Conservation (phyloP, 1,140 invertebrate species). For the Propsilocerus akamusi region DNA sequence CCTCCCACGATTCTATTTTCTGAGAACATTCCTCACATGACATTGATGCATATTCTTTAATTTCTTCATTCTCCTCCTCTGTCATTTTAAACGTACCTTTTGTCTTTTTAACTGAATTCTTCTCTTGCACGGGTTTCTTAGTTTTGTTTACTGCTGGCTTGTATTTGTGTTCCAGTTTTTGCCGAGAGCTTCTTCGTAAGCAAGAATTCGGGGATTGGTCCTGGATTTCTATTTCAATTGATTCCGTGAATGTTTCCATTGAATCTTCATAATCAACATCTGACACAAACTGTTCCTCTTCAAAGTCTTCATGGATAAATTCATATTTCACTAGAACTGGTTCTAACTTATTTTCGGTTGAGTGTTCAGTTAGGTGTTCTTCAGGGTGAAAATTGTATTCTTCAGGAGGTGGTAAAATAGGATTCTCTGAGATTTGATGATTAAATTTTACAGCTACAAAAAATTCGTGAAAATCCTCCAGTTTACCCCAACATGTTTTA, state of each 20-base stretch:
- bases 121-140: too few relatives aligned
- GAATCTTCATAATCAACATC: not conserved
- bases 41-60: not conserved
- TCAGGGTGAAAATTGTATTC: not conserved
- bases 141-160: too few relatives aligned
- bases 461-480: not conserved
- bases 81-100: not conserved
- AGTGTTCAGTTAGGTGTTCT: not conserved
- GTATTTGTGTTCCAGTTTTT: not conserved
- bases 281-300: too few relatives aligned
- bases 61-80: not conserved
- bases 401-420: not conserved
- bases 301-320: too few relatives aligned
- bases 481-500: not conserved
- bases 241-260: too few relatives aligned
- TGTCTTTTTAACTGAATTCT: not conserved
- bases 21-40: not conserved
- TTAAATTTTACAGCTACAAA: not conserved
- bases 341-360: not conserved
- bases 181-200: not conserved
- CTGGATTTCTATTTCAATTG: not conserved
- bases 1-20: not conserved
- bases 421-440: not conserved
- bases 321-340: too few relatives aligned
- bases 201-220: not conserved